Evolutionary conservation across 2,113 vertebrate genomes (phyloP), one percentile per base, ranked within the genome.

Genomic region (Panthera tigris): DNA sequence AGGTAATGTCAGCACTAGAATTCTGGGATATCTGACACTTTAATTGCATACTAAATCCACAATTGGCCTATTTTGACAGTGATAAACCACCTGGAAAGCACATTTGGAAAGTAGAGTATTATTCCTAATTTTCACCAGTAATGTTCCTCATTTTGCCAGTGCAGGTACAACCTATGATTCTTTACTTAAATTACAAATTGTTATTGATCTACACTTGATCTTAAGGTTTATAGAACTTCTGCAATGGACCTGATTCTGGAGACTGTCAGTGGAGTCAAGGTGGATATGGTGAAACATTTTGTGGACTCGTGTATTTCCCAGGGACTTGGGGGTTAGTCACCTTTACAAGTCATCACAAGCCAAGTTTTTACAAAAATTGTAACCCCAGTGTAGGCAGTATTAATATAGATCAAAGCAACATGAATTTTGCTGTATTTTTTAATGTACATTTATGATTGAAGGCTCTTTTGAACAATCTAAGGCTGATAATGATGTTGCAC

Each of bases 121-220:
- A 87, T 96, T 97, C 76, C 94, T 97, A 91, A 97, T 98, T 98
- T 97, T 97, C 81, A 97, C 84, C 94, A 95, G 57, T 92, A 92
- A 92, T 96, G 57, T 45, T 89, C 69, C 79, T 95, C 55, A 52
- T 96, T 96, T 94, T 92, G 69, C 94, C 80, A 63, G 36, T 31
- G 36, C 85, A 85, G 84, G 80, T 89, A 81, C 80, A 83, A 65
- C 83, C 45, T 41, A 55, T 45, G 82, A 31, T 78, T 83, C 74
- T 41, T 89, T 73, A 90, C 87, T 95, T 69, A 84, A 55, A 80
- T 81, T 87, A 81, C 73, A 97, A 91, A 85, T 91, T 93, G 71
- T 82, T 96, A 97, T 93, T 93, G 89, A 95, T 95, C 74, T 95
- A 65, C 11, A 74, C 48, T 91, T 96, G 89, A 93, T 92, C 88